Percentiles rank a stretch among this genome's conserved stretches.
Evolutionary conservation across 2,797 vertebrate genomes (phyloP).

Genomic region (Parauchenoglanis punctatus): DNA sequence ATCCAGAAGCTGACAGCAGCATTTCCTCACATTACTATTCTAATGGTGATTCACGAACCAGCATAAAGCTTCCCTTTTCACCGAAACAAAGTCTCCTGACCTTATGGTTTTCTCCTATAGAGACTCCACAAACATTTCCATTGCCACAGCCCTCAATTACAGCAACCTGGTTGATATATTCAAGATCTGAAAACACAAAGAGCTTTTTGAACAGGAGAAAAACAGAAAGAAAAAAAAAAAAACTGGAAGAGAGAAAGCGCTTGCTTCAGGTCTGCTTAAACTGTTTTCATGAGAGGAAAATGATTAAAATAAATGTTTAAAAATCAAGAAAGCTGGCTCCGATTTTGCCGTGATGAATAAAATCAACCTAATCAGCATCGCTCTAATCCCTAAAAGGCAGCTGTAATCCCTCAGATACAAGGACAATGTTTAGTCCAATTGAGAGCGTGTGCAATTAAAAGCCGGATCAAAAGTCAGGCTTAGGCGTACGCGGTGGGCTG

Average conservation of each 20-base stretch:
- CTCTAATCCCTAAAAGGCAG: slow-evolving; percentile 58
- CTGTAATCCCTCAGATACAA: slow-evolving; percentile 53
- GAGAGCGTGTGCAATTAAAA: slow-evolving; percentile 21
- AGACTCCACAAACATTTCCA: slow-evolving; percentile 36
- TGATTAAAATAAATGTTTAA: slow-evolving; percentile 52
- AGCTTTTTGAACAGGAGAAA: neutral
- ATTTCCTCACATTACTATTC: slow-evolving; percentile 50
- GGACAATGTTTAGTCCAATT: slow-evolving; percentile 42
- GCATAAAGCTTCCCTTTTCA: slow-evolving; percentile 49
- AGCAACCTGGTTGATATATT: slow-evolving; percentile 11
- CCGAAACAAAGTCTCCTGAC: slow-evolving; percentile 55
- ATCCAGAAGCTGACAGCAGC: slow-evolving; percentile 41
- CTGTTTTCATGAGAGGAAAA: slow-evolving; percentile 57
- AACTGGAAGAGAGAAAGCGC: neutral
- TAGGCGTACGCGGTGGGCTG: neutral
- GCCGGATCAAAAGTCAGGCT: slow-evolving; percentile 27
- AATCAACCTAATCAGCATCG: slow-evolving; percentile 59
- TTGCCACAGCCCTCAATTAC: slow-evolving; percentile 50
- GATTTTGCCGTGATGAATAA: slow-evolving; percentile 49
- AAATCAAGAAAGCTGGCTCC: slow-evolving; percentile 52
- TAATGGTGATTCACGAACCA: slow-evolving; percentile 35
- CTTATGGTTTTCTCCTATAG: slow-evolving; percentile 45
- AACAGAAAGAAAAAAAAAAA: neutral
- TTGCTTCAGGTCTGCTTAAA: slow-evolving; percentile 53
- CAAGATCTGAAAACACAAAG: slow-evolving; percentile 26